Evolutionary conservation across 2,113 vertebrate species (phyloP).

Genomic region (Capreolus pygargus): DNA sequence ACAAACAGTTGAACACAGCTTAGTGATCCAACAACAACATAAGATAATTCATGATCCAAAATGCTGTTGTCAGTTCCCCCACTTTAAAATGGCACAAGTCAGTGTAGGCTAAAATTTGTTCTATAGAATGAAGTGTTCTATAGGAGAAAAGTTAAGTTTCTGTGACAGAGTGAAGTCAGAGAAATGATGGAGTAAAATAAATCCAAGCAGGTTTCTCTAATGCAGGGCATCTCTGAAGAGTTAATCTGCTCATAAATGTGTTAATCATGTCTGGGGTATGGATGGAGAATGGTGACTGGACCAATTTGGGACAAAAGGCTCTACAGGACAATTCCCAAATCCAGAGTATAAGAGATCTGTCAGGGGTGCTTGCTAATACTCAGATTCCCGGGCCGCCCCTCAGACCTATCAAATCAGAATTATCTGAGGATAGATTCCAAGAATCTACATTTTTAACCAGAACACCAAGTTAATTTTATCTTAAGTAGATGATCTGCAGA

Average conservation of each 20-base stretch:
- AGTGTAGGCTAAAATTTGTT: not conserved
- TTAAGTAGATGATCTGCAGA: not conserved
- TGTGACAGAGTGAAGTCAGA: not conserved
- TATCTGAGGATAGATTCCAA: not conserved
- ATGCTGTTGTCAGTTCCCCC: not conserved
- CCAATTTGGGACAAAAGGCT: not conserved
- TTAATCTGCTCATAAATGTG: not conserved
- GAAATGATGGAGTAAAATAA: slow-evolving; percentile 17
- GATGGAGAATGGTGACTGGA: not conserved
- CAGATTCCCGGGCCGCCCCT: not conserved
- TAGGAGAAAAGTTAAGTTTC: not conserved
- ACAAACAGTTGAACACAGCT: not conserved
- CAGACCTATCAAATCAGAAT: not conserved
- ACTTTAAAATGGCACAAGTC: not conserved
- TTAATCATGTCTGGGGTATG: not conserved
- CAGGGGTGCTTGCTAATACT: not conserved
- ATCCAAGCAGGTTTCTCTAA: not conserved
- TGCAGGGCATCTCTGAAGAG: not conserved
- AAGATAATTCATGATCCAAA: not conserved
- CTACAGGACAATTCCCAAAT: not conserved
- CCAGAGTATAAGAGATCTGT: not conserved
- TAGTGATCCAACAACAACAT: not conserved
- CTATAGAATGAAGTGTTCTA: not conserved
- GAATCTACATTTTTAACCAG: not conserved
- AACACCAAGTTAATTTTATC: not conserved